A percentile compares a stretch with the other conserved stretches of the same genome.
Conservation (phyloP, 2,113 vertebrate species). For the Muntiacus reevesi region DNA sequence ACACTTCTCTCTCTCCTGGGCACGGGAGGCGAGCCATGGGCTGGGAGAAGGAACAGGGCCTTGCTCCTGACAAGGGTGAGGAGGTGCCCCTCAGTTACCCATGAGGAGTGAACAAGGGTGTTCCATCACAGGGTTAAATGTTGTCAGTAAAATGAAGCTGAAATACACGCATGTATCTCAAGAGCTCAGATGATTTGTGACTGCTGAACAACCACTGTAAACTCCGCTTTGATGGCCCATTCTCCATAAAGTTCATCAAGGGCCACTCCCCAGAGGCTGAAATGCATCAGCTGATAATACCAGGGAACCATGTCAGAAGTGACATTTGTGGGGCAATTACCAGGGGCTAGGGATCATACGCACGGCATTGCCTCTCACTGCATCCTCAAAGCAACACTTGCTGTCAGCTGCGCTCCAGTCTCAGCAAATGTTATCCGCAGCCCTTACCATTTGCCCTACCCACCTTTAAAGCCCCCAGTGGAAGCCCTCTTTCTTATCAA, state of each 20-base stretch:
- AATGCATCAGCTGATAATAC: accelerated
- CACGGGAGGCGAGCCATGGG: not conserved
- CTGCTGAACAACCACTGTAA: not conserved
- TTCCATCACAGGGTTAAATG: not conserved
- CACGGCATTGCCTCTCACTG: accelerated
- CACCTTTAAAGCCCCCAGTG: not conserved
- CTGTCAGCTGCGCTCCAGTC: too few relatives aligned
- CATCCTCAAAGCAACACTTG: not conserved
- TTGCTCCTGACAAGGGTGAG: not conserved
- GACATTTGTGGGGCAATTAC: accelerated
- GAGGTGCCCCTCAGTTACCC: accelerated
- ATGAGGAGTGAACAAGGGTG: too few relatives aligned
- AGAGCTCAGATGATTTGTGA: not conserved
- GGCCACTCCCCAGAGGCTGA: not conserved
- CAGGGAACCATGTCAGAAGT: not conserved
- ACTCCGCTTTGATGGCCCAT: not conserved
- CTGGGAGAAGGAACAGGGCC: too few relatives aligned
- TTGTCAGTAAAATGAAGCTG: not conserved
- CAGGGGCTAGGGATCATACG: accelerated
- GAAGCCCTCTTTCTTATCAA: not conserved
- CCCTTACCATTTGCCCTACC: not conserved
- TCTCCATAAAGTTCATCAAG: not conserved
- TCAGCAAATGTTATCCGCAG: not conserved
- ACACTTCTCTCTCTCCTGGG: accelerated
- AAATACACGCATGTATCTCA: not conserved